Percentiles rank a stretch among this genome's conserved stretches.
phyloP scores from a whole-genome alignment of 2,113 vertebrate genomes.

The Toxotes jaculatrix region DNA sequence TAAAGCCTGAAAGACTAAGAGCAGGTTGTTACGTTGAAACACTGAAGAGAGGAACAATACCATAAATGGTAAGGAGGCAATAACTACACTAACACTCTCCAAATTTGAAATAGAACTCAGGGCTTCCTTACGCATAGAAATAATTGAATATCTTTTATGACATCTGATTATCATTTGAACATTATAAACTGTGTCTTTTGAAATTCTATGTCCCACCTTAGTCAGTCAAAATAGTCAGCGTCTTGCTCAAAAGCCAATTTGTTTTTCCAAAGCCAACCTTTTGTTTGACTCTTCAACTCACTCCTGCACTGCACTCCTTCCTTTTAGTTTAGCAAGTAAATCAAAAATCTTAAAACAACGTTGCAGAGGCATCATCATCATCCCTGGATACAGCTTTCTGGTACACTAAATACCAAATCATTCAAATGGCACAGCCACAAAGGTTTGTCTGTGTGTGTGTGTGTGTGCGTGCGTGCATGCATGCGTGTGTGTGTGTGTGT shows the following conservation, averaged over 20 bases:
- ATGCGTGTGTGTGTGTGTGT: too few relatives aligned
- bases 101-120: slow-evolving; percentile 33
- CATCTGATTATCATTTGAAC: slow-evolving; percentile 34
- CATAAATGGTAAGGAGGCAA: slow-evolving; percentile 67
- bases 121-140: slow-evolving; percentile 9
- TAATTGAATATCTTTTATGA: slow-evolving; percentile 34
- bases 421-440: slow-evolving; percentile 8
- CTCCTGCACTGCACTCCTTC: not conserved
- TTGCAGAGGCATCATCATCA: not conserved
- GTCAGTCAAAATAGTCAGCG: not conserved
- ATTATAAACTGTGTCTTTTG: not conserved
- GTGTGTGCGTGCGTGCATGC: not conserved
- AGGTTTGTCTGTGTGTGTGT: not conserved
- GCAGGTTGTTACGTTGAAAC: slow-evolving; percentile 17
- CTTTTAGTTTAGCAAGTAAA: not conserved
- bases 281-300: not conserved
- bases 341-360: slow-evolving; percentile 2
- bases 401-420: not conserved
- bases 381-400: not conserved
- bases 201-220: not conserved
- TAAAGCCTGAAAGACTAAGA: slow-evolving; percentile 27
- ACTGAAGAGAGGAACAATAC: slow-evolving; percentile 43
- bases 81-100: slow-evolving; percentile 33
- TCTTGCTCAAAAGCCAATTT: not conserved
- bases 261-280: not conserved